Percentiles rank a stretch among this genome's conserved stretches.
Evolutionary conservation across 1,140 invertebrate genomes (phyloP).

Genomic region (Drosophila kurseongensis): DNA sequence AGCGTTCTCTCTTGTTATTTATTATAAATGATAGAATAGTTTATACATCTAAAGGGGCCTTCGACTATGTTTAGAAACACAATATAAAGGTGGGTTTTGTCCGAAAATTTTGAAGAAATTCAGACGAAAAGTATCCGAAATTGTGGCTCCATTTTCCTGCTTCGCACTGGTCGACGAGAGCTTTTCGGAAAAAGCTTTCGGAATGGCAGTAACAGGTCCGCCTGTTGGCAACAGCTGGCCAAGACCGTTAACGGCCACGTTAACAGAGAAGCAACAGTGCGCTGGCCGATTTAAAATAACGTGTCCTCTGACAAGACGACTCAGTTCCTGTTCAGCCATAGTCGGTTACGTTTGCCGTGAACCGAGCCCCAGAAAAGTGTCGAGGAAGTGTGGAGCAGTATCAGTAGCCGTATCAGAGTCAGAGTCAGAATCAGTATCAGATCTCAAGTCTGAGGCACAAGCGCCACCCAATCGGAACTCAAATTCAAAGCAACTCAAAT

Average conservation of each 20-base stretch:
- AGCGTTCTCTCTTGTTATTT: no score
- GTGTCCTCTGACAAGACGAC: conserved; percentile 47
- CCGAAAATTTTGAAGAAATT: no score
- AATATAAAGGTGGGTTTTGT: no score
- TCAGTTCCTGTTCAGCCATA: conserved; percentile 79
- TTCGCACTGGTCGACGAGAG: no score
- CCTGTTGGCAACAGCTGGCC: conserved; percentile 5
- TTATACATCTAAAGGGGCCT: no score
- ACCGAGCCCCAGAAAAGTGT: conserved; percentile 40
- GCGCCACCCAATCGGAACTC: conserved; percentile 10
- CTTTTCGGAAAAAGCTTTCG: conserved; percentile 36
- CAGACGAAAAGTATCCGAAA: no score
- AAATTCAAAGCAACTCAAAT: neutral
- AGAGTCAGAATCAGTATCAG: neutral
- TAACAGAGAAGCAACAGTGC: conserved; percentile 48
- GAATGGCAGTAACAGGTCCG: conserved; percentile 27
- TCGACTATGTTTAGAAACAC: no score
- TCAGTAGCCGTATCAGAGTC: conserved; percentile 1
- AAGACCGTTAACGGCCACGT: neutral
- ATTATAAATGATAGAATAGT: no score
- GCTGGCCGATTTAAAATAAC: conserved; percentile 51
- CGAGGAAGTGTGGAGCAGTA: conserved; percentile 18
- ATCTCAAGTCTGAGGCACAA: neutral
- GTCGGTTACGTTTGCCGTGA: conserved; percentile 70
- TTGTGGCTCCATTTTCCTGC: no score